These are phyloP conservation scores for Araneus ventricosus DNA, from an alignment of 1,140 invertebrate species.

Conservation along the genomic window DNA sequence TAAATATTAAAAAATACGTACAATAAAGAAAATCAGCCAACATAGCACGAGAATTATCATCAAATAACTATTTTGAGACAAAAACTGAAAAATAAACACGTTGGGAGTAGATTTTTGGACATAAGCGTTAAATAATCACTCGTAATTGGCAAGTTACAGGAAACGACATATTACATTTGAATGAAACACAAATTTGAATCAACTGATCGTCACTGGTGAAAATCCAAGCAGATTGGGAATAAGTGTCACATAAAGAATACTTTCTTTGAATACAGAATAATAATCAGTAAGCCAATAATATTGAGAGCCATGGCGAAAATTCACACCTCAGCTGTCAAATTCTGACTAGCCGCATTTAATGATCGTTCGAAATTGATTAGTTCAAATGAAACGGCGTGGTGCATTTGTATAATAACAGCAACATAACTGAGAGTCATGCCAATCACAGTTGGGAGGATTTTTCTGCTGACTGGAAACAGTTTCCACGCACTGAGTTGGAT, in stretches of 20 bases:
- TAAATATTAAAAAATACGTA: too few species aligned
- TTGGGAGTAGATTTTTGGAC: too few species aligned
- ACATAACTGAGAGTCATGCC: conserved; percentile 64
- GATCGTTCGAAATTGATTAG: not conserved
- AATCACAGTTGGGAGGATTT: conserved; percentile 56
- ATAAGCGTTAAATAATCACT: too few species aligned
- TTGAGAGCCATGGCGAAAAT: not conserved
- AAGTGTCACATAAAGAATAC: not conserved
- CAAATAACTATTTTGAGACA: too few species aligned
- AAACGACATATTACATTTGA: too few species aligned
- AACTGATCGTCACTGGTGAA: not conserved
- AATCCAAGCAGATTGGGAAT: not conserved
- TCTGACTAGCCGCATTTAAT: not conserved
- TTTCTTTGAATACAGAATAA: too few species aligned
- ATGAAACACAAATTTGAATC: too few species aligned
- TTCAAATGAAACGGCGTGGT: conserved; percentile 25
- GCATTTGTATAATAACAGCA: conserved; percentile 64
- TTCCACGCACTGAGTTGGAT: conserved; percentile 64
- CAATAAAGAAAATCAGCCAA: too few species aligned
- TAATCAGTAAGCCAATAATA: too few species aligned
- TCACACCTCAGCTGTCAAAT: not conserved
- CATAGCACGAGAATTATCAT: too few species aligned
- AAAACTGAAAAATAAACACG: too few species aligned
- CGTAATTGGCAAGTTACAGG: too few species aligned
- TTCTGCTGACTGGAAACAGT: conserved; percentile 46